These are phyloP conservation scores for Cavia porcellus DNA, from an alignment of 2,113 vertebrate species.

Conservation along the genomic window DNA sequence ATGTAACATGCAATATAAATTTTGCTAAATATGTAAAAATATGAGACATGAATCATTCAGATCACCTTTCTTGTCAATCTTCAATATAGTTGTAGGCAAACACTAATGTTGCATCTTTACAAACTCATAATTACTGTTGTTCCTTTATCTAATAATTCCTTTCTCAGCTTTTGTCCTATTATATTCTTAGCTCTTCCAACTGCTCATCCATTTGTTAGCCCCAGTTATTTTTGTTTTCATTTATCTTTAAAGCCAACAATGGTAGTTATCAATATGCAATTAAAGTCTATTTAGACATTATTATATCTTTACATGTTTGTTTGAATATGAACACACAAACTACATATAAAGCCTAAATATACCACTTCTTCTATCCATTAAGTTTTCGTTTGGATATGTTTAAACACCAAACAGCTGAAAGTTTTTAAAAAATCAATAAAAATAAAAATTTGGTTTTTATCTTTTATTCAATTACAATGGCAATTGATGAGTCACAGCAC, in stretches of 20 bases:
- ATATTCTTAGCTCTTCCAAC: not conserved
- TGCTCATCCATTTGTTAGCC: not conserved
- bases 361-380: not conserved
- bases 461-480: not conserved
- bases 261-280: not conserved
- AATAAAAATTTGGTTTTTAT: slow-evolving; percentile 11
- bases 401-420: not conserved
- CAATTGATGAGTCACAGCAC: not conserved
- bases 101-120: not conserved
- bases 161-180: not conserved
- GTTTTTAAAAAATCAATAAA: not conserved
- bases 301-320: not conserved
- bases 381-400: not conserved
- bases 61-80: slow-evolving; percentile 3
- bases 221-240: not conserved
- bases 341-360: not conserved
- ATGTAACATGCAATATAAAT: slow-evolving; percentile 15
- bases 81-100: not conserved
- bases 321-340: not conserved
- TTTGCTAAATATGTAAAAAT: slow-evolving; percentile 63
- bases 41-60: slow-evolving; percentile 63
- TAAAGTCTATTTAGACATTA: not conserved
- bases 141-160: not conserved
- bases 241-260: not conserved
- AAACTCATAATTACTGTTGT: not conserved